Evolutionary conservation across 2,797 vertebrate genomes (phyloP), one percentile per base, ranked within the genome.

Genomic region (Microhierax caerulescens): DNA sequence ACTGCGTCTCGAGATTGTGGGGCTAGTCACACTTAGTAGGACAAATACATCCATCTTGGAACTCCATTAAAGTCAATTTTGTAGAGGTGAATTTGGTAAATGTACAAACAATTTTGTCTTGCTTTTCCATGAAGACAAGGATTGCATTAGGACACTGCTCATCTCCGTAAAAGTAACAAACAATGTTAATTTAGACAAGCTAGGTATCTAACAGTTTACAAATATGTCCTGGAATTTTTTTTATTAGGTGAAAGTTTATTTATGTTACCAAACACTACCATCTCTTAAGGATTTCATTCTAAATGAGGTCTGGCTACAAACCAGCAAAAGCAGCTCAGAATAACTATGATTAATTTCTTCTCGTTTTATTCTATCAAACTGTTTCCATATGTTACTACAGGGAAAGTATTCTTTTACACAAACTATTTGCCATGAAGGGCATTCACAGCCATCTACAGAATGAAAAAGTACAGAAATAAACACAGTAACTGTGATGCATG

Each of bases 341-440:
- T 89, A 96, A 96, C 63, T 90, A 89, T 96, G 95, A 98, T 97
- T 98, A 98, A 97, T 93, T 96, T 87, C 63, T 95, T 92, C 80
- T 97, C 96, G 96, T 95, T 97, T 91, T 96, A 95, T 95, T 97
- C 95, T 89, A 95, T 87, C 79, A 90, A 96, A 97, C 84, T 93
- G 88, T 97, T 98, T 97, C 97, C 96, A 98, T 95, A 97, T 96
- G 95, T 97, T 97, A 95, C 85, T 97, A 88, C 82, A 94, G 43
- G 32, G 90, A 93, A 94, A 97, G 91, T 90, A 95, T 89, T 93
- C 67, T 91, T 94, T 94, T 91, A 75, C 69, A 89, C 34, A 93
- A 93, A 78, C 70, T 81, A 43, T 53, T 94, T 95, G 75, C 85
- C 95, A 90, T 80, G 90, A 94, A 67, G 68, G 88, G 61, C 76